A percentile compares a stretch with the other conserved stretches of the same genome.
Evolutionary conservation across 2,113 vertebrate genomes (phyloP).

Genomic region (Rallus limicola): DNA sequence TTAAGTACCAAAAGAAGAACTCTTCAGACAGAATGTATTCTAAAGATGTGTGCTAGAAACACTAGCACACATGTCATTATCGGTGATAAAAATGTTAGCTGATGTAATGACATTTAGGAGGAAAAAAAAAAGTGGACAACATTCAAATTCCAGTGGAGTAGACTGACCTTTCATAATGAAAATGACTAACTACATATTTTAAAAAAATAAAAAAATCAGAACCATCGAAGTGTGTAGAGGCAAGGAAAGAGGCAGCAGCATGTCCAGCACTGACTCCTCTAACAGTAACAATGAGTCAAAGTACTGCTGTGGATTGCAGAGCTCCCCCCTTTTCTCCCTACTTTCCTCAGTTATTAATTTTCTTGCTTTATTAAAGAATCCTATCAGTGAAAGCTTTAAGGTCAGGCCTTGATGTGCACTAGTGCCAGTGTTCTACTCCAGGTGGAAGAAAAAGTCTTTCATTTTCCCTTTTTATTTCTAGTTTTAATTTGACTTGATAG

Average conservation of each 20-base stretch:
- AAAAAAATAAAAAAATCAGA: neutral
- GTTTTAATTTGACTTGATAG: constrained; percentile 53
- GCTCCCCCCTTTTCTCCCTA: neutral
- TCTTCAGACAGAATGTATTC: constrained; percentile 34
- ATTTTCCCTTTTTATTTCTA: neutral
- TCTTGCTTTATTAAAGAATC: constrained; percentile 20
- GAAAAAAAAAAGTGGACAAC: constrained; percentile 50
- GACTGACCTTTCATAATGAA: constrained; percentile 61
- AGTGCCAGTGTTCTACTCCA: neutral
- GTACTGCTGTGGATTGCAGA: neutral
- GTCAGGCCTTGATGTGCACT: constrained; percentile 18
- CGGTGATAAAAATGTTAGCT: constrained; percentile 52
- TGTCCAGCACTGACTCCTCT: neutral
- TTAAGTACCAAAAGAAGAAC: constrained; percentile 20
- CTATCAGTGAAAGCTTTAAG: constrained; percentile 14
- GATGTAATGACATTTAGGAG: constrained; percentile 48
- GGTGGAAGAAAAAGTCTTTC: neutral
- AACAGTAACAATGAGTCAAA: neutral
- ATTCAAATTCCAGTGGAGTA: constrained; percentile 45
- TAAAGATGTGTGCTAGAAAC: constrained; percentile 10
- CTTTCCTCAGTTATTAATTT: constrained; percentile 13
- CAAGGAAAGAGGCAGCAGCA: neutral
- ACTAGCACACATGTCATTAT: constrained; percentile 41
- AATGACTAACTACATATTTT: constrained; percentile 8
- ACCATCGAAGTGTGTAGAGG: neutral